Evolutionary conservation across 1,140 invertebrate genomes (phyloP).

Genomic region (Littorina saxatilis): DNA sequence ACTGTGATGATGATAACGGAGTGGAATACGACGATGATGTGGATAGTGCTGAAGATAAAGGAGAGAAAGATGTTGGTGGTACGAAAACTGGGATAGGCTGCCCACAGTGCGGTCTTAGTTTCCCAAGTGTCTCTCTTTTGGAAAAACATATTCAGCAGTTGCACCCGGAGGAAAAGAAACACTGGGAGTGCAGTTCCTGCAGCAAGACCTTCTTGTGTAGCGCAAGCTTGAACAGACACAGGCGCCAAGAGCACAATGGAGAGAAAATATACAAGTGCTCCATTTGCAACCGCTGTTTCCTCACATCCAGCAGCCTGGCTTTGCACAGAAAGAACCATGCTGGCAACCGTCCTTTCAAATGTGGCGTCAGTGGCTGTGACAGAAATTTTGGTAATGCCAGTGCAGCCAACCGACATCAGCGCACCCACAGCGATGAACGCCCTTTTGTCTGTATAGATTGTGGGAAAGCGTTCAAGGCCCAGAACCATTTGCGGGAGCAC

Average conservation of each 20-base stretch:
- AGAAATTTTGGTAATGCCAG: conserved; percentile 98
- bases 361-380: conserved; percentile 86
- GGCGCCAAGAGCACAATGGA: conserved; percentile 45
- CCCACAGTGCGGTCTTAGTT: too few species aligned
- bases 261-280: conserved; percentile 50
- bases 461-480: conserved; percentile 96
- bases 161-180: conserved; percentile 6
- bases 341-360: conserved; percentile 97
- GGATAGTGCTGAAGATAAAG: background rate
- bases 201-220: conserved; percentile 42
- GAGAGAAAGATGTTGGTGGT: background rate
- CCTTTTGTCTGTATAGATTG: conserved; percentile 94
- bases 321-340: conserved; percentile 97
- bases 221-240: conserved; percentile 41
- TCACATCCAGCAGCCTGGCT: conserved; percentile 84
- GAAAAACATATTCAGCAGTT: background rate
- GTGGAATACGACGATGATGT: background rate
- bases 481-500: conserved; percentile 99
- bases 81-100: background rate
- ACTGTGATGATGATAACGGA: background rate
- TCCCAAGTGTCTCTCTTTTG: background rate
- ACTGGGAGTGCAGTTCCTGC: conserved; percentile 43
- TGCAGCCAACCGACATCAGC: conserved; percentile 98
- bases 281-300: conserved; percentile 53
- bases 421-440: conserved; percentile 97